Conservation (phyloP, 2,113 vertebrate species). For the Condylura cristata region DNA sequence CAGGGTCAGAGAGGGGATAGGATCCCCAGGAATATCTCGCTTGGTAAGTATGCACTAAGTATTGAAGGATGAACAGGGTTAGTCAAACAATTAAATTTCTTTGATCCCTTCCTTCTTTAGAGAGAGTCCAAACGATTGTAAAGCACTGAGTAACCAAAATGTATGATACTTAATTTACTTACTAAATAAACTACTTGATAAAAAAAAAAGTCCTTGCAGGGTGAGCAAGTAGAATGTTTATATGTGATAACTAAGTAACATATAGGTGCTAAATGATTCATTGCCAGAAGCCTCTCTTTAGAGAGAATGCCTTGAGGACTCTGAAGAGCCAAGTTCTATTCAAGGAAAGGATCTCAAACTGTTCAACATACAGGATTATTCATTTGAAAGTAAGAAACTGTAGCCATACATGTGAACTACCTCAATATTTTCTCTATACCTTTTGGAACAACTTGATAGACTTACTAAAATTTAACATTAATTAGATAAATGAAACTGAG, state of each 20-base stretch:
- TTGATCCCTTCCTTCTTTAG: background rate
- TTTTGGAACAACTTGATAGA: background rate
- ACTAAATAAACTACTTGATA: background rate
- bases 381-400: background rate
- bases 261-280: background rate
- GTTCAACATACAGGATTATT: background rate
- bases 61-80: background rate
- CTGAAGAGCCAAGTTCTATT: background rate
- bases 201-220: background rate
- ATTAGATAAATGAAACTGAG: background rate
- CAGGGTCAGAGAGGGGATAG: background rate
- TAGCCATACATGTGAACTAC: background rate
- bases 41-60: background rate
- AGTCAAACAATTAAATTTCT: background rate
- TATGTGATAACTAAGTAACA: background rate
- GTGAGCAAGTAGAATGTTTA: constrained; percentile 3
- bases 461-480: background rate
- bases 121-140: background rate
- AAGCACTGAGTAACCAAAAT: background rate
- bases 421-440: constrained; percentile 12
- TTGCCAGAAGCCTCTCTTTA: background rate
- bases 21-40: background rate
- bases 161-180: background rate
- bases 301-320: background rate
- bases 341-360: background rate